Evolutionary conservation across 2,888 invertebrate species (phyloP).

Genomic region (Syrista parreyssii): DNA sequence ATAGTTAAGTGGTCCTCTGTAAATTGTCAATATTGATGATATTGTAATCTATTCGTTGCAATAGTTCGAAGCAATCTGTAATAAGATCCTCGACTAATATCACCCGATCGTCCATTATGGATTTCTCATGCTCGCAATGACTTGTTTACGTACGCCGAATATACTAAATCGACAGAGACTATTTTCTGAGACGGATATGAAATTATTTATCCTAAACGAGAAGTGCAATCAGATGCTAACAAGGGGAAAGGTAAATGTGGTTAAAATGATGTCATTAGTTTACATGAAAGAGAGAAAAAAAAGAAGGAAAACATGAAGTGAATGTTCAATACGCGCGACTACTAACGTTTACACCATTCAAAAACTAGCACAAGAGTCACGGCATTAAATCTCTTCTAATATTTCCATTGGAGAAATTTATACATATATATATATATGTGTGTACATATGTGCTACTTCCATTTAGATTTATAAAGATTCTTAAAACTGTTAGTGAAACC

Average conservation of each 20-base stretch:
- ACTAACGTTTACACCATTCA: not conserved
- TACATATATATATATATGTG: not conserved
- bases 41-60: not conserved
- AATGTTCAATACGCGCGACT: not conserved
- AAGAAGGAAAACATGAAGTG: not conserved
- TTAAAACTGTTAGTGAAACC: not conserved
- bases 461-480: not conserved
- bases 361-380: not conserved
- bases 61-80: not conserved
- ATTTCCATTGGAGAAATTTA: not conserved
- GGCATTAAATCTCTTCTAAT: not conserved
- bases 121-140: not conserved
- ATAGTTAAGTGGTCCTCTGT: slow-evolving; percentile 28
- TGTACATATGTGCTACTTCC: not conserved
- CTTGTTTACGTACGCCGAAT: not conserved
- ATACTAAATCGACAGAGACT: not conserved
- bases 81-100: not conserved
- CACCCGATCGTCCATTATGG: not conserved
- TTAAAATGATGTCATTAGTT: not conserved
- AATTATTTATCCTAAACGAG: not conserved
- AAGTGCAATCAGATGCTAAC: not conserved
- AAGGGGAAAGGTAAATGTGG: not conserved
- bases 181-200: not conserved
- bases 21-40: slow-evolving; percentile 26
- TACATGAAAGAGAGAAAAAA: not conserved